These are phyloP conservation scores for Bombus haemorrhoidalis DNA, from an alignment of 1,140 invertebrate species.

Conservation along the genomic window DNA sequence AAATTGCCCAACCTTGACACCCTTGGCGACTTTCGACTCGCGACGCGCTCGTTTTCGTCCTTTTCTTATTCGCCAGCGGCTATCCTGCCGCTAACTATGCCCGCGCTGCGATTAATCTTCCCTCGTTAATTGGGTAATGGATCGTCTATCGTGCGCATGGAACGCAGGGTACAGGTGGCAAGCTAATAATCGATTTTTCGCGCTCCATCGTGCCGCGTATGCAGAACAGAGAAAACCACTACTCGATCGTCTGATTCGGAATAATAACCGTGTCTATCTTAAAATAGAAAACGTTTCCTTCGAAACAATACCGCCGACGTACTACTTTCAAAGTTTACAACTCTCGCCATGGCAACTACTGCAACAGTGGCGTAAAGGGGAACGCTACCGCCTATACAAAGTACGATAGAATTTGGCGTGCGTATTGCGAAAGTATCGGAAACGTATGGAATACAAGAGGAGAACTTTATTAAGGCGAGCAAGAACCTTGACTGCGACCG, in stretches of 20 bases:
- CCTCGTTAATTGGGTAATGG: slow-evolving; percentile 32
- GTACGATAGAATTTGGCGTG: no score
- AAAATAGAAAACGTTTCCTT: background rate
- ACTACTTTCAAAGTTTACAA: background rate
- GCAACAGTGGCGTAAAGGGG: background rate
- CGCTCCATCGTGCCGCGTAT: background rate
- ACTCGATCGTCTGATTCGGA: background rate
- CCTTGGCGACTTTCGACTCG: slow-evolving; percentile 41
- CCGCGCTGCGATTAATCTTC: slow-evolving; percentile 27
- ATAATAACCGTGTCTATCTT: background rate
- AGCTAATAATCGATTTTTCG: slow-evolving; percentile 23
- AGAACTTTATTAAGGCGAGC: background rate
- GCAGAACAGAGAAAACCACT: no score
- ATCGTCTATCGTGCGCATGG: background rate
- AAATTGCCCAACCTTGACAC: slow-evolving; percentile 46
- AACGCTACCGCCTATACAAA: no score
- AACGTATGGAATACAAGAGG: no score
- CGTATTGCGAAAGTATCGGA: no score
- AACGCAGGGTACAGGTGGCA: slow-evolving; percentile 7
- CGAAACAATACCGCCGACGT: background rate
- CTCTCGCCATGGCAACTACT: background rate
- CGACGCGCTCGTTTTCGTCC: slow-evolving; percentile 14
- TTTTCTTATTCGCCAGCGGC: background rate
- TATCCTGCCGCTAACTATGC: background rate
- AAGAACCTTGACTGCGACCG: slow-evolving; percentile 5